Percentiles rank a stretch among this genome's conserved stretches.
These are phyloP conservation scores for Oreotrochilus melanogaster DNA, from an alignment of 2,113 vertebrate species.

Conservation along the genomic window DNA sequence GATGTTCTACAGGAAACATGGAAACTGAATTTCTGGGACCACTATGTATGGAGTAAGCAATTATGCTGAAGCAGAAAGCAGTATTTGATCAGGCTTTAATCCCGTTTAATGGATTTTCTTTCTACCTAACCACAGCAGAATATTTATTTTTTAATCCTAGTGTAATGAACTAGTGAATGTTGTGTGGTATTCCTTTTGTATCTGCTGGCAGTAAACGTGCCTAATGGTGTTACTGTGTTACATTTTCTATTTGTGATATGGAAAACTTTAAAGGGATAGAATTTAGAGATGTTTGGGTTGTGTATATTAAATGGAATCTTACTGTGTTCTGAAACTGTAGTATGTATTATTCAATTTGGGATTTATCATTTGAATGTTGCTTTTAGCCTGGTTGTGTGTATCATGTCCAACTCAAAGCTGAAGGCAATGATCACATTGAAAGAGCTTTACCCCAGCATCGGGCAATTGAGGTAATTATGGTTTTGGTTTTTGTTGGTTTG, in stretches of 20 bases:
- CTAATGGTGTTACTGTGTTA: neutral
- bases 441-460: slow-evolving; percentile 91
- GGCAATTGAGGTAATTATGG: slow-evolving; percentile 84
- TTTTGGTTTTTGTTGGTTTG: too few relatives aligned
- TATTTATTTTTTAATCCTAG: neutral
- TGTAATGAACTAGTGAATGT: neutral
- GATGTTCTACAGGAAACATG: neutral
- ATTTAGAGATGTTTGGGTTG: neutral
- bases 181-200: neutral
- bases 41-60: neutral
- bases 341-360: neutral
- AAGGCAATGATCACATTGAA: slow-evolving; percentile 97
- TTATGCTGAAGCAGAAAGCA: neutral
- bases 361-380: slow-evolving; percentile 26
- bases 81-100: neutral
- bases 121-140: neutral
- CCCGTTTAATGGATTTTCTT: neutral
- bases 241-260: neutral
- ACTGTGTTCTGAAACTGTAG: neutral
- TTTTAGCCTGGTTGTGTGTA: slow-evolving; percentile 92
- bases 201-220: neutral
- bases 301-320: neutral
- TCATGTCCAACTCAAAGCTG: slow-evolving; percentile 90
- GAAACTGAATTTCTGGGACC: neutral
- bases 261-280: neutral